Percentiles rank a stretch among this genome's conserved stretches.
phyloP scores from a whole-genome alignment of 2,113 vertebrate species.

The Pycnonotus jocosus region DNA sequence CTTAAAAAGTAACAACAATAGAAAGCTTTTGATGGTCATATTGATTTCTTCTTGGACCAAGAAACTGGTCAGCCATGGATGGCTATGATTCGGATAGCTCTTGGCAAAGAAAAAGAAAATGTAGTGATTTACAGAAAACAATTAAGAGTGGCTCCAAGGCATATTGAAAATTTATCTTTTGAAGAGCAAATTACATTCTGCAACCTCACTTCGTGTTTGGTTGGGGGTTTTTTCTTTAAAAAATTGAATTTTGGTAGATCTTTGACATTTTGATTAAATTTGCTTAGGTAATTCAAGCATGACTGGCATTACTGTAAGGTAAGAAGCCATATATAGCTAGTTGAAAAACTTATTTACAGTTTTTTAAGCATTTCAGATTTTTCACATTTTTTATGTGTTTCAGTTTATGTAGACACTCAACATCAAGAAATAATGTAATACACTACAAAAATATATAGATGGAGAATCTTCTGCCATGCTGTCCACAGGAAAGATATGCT shows the following conservation, averaged over 20 bases:
- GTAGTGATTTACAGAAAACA: constrained; percentile 10
- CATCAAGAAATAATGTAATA: neutral
- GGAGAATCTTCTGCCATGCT: neutral
- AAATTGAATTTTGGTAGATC: neutral
- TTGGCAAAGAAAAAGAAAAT: constrained; percentile 9
- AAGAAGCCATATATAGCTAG: neutral
- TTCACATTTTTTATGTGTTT: neutral
- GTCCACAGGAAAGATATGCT: neutral
- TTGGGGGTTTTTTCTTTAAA: neutral
- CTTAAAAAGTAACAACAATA: neutral
- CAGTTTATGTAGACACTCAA: neutral
- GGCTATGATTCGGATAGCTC: neutral
- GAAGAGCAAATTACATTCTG: neutral
- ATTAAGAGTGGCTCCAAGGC: neutral
- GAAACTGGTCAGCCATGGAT: neutral
- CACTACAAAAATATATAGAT: neutral
- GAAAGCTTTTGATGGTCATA: constrained; percentile 6
- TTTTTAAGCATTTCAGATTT: neutral
- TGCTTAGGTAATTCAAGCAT: neutral
- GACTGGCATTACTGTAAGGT: neutral
- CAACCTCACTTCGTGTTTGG: neutral
- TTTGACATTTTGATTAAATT: constrained; percentile 20
- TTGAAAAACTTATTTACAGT: neutral
- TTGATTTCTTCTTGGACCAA: neutral
- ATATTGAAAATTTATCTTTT: neutral